Conservation (phyloP, 2,888 invertebrate genomes). For the Tupiocoris notatus region DNA sequence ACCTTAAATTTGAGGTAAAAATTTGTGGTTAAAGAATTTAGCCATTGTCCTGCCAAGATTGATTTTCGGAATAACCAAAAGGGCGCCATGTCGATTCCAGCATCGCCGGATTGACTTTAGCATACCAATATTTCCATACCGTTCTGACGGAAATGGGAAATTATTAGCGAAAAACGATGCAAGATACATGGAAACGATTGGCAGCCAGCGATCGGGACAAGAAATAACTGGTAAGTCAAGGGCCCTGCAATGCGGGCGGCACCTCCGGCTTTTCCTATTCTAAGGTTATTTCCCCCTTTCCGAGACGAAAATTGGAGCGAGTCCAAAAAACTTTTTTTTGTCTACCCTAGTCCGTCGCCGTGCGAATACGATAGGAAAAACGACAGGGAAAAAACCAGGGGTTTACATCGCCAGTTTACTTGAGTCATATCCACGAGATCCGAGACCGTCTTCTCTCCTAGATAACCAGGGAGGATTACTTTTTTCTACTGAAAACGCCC, state of each 20-base stretch:
- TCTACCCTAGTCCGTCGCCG: background rate
- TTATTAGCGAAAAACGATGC: no score
- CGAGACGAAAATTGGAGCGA: conserved; percentile 13
- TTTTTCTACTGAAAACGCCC: background rate
- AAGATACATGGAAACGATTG: background rate
- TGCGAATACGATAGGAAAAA: background rate
- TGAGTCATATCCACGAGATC: conserved; percentile 10
- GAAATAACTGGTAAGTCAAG: background rate
- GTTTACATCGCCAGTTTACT: background rate
- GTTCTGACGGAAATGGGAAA: no score
- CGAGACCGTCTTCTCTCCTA: conserved; percentile 20
- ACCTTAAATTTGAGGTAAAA: no score
- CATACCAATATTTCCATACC: no score
- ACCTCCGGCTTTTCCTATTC: background rate
- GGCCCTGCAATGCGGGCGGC: conserved; percentile 20
- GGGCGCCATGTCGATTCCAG: no score
- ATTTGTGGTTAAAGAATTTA: no score
- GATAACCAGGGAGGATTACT: conserved; percentile 22
- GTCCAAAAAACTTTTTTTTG: conserved; percentile 14
- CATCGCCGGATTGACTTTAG: no score
- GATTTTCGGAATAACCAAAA: no score
- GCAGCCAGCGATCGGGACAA: background rate
- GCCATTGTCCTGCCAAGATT: no score
- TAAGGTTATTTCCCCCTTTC: background rate
- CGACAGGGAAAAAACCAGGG: background rate